Evolutionary conservation across 2,113 vertebrate species (phyloP).

Genomic region (Terrapene triunguis): DNA sequence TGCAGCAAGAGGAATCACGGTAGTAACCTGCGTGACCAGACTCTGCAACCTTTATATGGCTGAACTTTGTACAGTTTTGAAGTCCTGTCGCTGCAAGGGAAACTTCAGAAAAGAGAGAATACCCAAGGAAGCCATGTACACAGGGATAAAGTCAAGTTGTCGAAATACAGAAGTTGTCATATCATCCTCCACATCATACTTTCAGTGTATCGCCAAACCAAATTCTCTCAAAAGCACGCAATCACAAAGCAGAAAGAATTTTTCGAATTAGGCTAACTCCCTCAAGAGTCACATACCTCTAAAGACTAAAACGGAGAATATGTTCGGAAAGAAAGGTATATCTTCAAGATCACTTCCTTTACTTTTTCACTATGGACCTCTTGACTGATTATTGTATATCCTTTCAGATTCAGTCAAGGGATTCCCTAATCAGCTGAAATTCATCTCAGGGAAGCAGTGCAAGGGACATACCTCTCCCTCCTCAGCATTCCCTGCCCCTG

Average conservation of each 20-base stretch:
- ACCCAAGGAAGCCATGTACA: neutral
- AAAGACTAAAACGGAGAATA: neutral
- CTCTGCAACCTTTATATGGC: neutral
- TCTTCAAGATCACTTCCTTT: neutral
- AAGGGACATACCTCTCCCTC: neutral
- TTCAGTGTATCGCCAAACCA: neutral
- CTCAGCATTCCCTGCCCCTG: neutral
- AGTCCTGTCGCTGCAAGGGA: neutral
- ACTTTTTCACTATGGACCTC: neutral
- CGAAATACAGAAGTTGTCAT: neutral
- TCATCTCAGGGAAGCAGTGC: neutral
- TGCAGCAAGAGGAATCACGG: neutral
- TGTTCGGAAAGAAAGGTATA: neutral
- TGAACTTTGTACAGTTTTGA: neutral
- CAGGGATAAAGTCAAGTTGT: neutral
- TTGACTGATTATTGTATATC: neutral
- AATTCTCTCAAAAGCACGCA: neutral
- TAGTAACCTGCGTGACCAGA: neutral
- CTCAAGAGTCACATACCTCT: fast-evolving
- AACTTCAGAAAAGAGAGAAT: neutral
- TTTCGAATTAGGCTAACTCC: neutral
- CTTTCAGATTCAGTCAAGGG: neutral
- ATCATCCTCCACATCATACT: fast-evolving
- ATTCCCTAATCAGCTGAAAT: neutral
- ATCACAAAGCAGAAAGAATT: neutral